Conservation (phyloP, 2,797 vertebrate species). For the Anabacerthia variegaticeps region DNA sequence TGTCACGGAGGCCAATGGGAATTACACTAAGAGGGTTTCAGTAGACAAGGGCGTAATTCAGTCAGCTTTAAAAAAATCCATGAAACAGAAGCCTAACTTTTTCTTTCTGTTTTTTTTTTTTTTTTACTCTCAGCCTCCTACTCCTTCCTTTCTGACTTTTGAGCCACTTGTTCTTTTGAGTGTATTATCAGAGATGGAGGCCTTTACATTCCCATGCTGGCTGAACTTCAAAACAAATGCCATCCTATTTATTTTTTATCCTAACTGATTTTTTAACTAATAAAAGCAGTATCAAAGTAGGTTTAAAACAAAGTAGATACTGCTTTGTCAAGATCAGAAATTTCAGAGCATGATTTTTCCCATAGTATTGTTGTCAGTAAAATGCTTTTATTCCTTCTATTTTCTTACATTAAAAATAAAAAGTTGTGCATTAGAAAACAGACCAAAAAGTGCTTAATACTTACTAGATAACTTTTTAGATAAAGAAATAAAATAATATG, state of each 20-base stretch:
- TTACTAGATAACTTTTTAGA: too few species aligned
- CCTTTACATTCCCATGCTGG: slow-evolving; percentile 8
- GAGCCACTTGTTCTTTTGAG: slow-evolving; percentile 18
- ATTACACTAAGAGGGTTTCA: slow-evolving; percentile 63
- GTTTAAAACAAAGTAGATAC: neutral
- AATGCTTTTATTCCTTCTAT: neutral
- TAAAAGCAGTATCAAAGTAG: slow-evolving; percentile 44
- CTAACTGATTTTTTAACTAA: slow-evolving; percentile 43
- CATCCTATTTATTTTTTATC: slow-evolving; percentile 33
- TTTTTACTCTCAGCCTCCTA: slow-evolving; percentile 4
- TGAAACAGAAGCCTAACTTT: slow-evolving; percentile 52
- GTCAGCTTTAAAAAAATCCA: neutral
- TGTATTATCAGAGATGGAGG: slow-evolving; percentile 10
- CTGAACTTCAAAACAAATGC: slow-evolving; percentile 61
- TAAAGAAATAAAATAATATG: too few species aligned
- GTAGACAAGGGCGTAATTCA: slow-evolving; percentile 70
- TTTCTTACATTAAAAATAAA: neutral
- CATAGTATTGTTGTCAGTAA: neutral
- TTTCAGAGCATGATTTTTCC: neutral
- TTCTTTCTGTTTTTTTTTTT: neutral
- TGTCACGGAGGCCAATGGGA: slow-evolving; percentile 56
- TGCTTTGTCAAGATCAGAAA: slow-evolving; percentile 11
- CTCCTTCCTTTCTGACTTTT: slow-evolving; percentile 30
- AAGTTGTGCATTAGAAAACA: neutral
- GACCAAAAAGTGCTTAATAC: neutral